Evolutionary conservation across 2,797 vertebrate genomes (phyloP).

Genomic region (Eulemur albifrons): DNA sequence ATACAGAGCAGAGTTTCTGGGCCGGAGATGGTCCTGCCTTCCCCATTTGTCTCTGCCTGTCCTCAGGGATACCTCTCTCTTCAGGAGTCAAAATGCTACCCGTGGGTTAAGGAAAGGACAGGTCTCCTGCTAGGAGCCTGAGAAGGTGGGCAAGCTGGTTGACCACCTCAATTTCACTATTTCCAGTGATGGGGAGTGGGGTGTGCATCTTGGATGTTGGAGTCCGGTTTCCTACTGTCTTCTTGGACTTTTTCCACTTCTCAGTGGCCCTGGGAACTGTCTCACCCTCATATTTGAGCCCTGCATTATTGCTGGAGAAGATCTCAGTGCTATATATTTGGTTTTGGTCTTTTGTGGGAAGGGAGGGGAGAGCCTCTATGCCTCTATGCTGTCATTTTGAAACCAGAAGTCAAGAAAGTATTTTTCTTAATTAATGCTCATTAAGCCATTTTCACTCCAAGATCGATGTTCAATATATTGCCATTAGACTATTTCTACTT

Average conservation of each 20-base stretch:
- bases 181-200: neutral
- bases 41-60: neutral
- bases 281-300: neutral
- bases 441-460: neutral
- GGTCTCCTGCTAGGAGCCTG: neutral
- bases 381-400: neutral
- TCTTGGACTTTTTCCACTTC: neutral
- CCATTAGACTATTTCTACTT: neutral
- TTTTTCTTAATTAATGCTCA: neutral
- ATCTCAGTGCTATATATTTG: neutral
- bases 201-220: neutral
- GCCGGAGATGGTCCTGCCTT: neutral
- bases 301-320: neutral
- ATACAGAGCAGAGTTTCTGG: neutral
- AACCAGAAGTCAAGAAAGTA: neutral
- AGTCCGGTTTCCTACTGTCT: neutral
- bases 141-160: neutral
- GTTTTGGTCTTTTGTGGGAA: neutral
- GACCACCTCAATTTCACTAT: neutral
- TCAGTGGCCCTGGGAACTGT: neutral
- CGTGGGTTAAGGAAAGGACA: neutral
- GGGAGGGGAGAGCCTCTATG: neutral
- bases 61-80: neutral
- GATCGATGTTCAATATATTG: neutral
- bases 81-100: neutral